Evolutionary conservation across 2,888 invertebrate species (phyloP).

Genomic region (Xestia sexstrigata): DNA sequence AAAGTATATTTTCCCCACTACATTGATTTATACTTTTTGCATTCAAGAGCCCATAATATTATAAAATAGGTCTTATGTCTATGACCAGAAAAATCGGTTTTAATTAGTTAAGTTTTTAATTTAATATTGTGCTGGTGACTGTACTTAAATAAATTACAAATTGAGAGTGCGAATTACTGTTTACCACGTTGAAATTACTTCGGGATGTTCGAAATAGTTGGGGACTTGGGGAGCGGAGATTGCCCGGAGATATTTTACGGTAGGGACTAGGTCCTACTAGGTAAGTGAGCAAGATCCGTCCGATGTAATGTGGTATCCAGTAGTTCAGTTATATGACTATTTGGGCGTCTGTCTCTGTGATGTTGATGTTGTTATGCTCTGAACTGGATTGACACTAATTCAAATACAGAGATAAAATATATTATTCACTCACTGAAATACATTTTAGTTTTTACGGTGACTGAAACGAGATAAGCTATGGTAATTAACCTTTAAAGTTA

Average conservation of each 20-base stretch:
- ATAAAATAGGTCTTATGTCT: not conserved
- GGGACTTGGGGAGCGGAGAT: not conserved
- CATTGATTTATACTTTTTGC: not conserved
- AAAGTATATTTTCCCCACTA: not conserved
- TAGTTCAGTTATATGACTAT: not conserved
- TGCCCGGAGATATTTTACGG: not conserved
- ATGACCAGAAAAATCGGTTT: not conserved
- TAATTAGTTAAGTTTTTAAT: not conserved
- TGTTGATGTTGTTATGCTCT: not conserved
- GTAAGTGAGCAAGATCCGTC: not conserved
- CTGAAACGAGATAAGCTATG: not conserved
- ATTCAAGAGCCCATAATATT: not conserved
- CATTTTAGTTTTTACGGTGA: not conserved
- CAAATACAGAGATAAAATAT: not conserved
- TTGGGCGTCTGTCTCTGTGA: not conserved
- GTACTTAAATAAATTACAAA: constrained; percentile 40
- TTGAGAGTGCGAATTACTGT: constrained; percentile 42
- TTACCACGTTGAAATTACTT: constrained; percentile 34
- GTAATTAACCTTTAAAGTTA: not conserved
- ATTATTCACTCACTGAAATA: not conserved
- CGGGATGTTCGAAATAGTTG: constrained; percentile 33
- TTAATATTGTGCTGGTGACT: not conserved
- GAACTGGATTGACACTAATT: not conserved
- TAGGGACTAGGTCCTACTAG: too few relatives aligned
- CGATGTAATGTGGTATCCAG: not conserved